Conservation (phyloP, 1,140 invertebrate species). For the Arctopsyche grandis region DNA sequence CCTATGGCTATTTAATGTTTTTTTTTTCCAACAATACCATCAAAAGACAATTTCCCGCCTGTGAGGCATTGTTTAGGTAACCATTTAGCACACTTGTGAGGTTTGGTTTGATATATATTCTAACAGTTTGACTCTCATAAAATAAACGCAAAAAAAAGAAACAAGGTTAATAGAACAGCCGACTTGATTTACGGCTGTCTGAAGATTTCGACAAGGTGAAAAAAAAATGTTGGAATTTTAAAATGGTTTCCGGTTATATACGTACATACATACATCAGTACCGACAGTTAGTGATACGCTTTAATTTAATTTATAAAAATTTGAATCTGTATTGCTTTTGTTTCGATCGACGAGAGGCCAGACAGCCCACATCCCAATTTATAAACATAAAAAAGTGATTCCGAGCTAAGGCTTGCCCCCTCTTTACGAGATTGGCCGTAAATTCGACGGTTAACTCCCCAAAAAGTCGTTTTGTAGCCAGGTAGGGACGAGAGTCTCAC, state of each 20-base stretch:
- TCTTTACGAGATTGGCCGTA: slow-evolving; percentile 40
- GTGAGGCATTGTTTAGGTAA: neutral
- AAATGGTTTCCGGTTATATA: no score
- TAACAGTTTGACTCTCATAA: neutral
- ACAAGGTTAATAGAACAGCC: slow-evolving; percentile 9
- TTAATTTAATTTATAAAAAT: no score
- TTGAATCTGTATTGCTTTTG: no score
- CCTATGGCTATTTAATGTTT: neutral
- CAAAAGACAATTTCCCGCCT: slow-evolving; percentile 4
- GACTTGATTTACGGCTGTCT: no score
- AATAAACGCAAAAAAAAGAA: slow-evolving; percentile 9
- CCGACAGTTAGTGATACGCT: no score
- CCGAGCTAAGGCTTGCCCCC: slow-evolving; percentile 42
- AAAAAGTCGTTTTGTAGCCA: slow-evolving; percentile 8
- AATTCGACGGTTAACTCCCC: slow-evolving; percentile 45
- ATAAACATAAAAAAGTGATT: slow-evolving; percentile 49
- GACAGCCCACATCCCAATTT: slow-evolving; percentile 34
- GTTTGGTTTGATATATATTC: neutral
- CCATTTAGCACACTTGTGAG: neutral
- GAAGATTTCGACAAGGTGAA: no score
- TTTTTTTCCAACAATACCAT: slow-evolving; percentile 15
- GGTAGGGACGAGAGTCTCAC: slow-evolving; percentile 1
- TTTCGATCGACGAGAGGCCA: neutral
- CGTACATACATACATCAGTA: no score
- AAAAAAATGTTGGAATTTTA: no score